Evolutionary conservation across 2,113 vertebrate species (phyloP).

Genomic region (Chaetodon trifascialis): DNA sequence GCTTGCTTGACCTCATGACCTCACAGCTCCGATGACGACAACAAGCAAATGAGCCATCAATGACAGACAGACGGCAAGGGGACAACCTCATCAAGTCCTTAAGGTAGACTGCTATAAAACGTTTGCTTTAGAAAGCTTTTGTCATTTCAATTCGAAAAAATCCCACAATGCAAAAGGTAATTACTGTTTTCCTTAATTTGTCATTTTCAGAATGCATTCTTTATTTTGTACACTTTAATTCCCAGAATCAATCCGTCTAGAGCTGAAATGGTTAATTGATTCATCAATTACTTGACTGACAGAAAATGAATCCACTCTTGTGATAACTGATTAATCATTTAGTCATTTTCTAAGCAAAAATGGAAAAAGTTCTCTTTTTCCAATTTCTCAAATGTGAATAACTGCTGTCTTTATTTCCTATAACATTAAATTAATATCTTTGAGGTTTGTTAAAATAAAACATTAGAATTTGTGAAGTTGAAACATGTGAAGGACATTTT

Average conservation of each 20-base stretch:
- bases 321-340: not conserved
- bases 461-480: not conserved
- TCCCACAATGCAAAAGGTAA: not conserved
- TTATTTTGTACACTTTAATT: not conserved
- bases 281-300: too few relatives aligned
- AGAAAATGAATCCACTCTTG: not conserved
- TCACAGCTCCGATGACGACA: conserved; percentile 60
- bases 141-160: not conserved
- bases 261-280: not conserved
- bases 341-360: not conserved
- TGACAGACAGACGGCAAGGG: conserved; percentile 29
- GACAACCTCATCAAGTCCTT: not conserved
- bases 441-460: not conserved
- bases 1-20: conserved; percentile 69
- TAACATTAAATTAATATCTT: not conserved
- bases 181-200: not conserved
- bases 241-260: not conserved
- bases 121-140: not conserved
- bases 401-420: not conserved
- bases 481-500: too few relatives aligned
- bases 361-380: not conserved
- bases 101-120: not conserved
- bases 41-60: conserved; percentile 68
- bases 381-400: not conserved
- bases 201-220: not conserved